Evolutionary conservation across 2,113 vertebrate genomes (phyloP), one percentile per base, ranked within the genome.

Genomic region (Natator depressus): DNA sequence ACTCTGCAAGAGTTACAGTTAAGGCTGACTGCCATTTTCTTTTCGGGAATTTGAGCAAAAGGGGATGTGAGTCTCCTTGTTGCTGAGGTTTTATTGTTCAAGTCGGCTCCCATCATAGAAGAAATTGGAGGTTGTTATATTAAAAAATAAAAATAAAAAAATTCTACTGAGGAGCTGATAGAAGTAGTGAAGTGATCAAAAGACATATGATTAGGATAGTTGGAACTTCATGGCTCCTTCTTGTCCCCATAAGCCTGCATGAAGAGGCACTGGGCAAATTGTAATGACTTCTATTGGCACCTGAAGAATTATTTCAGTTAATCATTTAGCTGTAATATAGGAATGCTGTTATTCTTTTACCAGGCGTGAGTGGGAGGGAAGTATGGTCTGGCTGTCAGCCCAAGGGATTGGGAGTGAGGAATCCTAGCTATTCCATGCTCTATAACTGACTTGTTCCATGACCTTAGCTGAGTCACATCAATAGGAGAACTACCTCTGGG

Each of bases 21-120:
- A 89, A 89, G 89, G n/a, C 59, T 87, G 55, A 80, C n/a, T 91
- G 89, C 94, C 91, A 89, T 93, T 95, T 96, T 96, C 89, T 94
- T 97, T 96, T 95, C 90, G 82, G 87, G 95, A 93, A 35, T 80
- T 91, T 80, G 86, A 85, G 94, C 82, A 1, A 89, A 95, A 84
- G 55, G 46, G 75, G 38, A 92, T 0, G 0, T 89, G 69, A 29
- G 93, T 95, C 87, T 95, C 81, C 80, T 95, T 87, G 93, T 87
- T 0, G 0, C 57, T 83, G 88, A 90, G 85, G 88, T 83, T 97
- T 96, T 97, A 93, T 80, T 89, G 87, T 90, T 96, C 93, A 95
- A 95, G 92, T 89, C 86, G 54, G 75, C 82, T 91, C 31, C 83
- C 93, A 87, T 54, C 79, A 93, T 87, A 91, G 49, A 94, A 88